Base-by-base conservation (phyloP, 2,888 invertebrate species). In the Timema cristinae region DNA sequence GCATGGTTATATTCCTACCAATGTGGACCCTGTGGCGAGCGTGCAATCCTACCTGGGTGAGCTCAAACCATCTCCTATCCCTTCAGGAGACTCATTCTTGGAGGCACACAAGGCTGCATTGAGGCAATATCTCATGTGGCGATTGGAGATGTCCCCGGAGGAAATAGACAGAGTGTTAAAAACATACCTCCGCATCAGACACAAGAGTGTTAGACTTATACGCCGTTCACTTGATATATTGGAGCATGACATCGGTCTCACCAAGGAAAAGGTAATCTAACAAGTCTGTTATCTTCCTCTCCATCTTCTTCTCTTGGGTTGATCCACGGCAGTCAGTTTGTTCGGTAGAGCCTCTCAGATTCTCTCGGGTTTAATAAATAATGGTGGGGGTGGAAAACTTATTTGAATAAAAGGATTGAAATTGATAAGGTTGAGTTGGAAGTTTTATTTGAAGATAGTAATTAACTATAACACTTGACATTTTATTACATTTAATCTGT, bases 191-290 rank as follows among this genome's bases (percentile, higher is more conserved):
- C 79, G 81, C 11, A 74, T 85, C 2, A 80, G 79, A 6, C 80
- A 83, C 75, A 85, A 82, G 78, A 85, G 85, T 76, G 83, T 86
- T 70, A 76, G 79, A 49, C 80, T 84, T 4, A 83, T 91, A 7
- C 84, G 85, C 77, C 82, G 85, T 79, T 85, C 87, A 70, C 80
- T 90, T 15, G 79, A 85, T 51, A 76, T 89, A 73, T 85, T 89
- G 1, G 80, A 85, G 74, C 81, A 84, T 66, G 84, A 86, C 5
- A 81, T 91, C 0, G 85, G 87, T 61, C 86, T 90, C 75, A 79
- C 85, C 7, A 78, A 79, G 16, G 82, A 83, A 10, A 82, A 82
- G 75, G 79, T 78, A 75, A 32, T 32, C 32, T 32, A 32, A 75
- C 10, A 50, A 72, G n/a, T 16, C 61, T 61, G 16, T 63, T 16